A percentile compares a stretch with the other conserved stretches of the same genome.
These are phyloP conservation scores for Umimayanthus kanabou DNA, from an alignment of 92 coral and sea anemone species.

Conservation along the genomic window DNA sequence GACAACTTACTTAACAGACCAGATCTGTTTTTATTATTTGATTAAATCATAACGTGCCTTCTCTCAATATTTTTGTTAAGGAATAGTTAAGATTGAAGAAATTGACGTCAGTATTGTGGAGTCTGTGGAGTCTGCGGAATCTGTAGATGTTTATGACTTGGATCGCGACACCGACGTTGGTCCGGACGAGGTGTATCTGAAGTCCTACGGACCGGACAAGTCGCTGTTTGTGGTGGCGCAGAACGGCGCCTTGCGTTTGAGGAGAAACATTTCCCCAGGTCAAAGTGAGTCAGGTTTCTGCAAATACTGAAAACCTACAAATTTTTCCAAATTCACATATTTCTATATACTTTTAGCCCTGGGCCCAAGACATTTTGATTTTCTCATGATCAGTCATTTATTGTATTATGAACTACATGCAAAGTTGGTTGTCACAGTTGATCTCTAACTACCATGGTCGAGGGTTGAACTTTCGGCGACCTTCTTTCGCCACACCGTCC, in stretches of 20 bases:
- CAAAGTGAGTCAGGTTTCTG: background rate
- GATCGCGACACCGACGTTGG: background rate
- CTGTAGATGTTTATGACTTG: background rate
- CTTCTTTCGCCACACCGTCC: no score
- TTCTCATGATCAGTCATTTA: no score
- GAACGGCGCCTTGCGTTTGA: background rate
- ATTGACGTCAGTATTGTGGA: background rate
- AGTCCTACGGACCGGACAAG: background rate
- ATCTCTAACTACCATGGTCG: no score
- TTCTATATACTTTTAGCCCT: no score
- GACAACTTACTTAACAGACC: no score
- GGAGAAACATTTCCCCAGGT: background rate
- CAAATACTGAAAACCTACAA: background rate
- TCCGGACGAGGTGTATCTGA: constrained; percentile 1
- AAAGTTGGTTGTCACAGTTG: no score
- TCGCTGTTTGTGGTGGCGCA: constrained; percentile 29
- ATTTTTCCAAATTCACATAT: no score
- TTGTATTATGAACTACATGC: no score
- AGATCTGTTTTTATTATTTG: no score
- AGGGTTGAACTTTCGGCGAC: no score
- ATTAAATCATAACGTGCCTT: background rate
- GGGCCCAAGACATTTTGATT: no score
- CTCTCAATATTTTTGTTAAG: background rate
- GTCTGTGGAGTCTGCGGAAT: no score
- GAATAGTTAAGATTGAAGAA: background rate